Evolutionary conservation across 2,113 vertebrate genomes (phyloP), one percentile per base, ranked within the genome.

Genomic region (Leuciscus idus): DNA sequence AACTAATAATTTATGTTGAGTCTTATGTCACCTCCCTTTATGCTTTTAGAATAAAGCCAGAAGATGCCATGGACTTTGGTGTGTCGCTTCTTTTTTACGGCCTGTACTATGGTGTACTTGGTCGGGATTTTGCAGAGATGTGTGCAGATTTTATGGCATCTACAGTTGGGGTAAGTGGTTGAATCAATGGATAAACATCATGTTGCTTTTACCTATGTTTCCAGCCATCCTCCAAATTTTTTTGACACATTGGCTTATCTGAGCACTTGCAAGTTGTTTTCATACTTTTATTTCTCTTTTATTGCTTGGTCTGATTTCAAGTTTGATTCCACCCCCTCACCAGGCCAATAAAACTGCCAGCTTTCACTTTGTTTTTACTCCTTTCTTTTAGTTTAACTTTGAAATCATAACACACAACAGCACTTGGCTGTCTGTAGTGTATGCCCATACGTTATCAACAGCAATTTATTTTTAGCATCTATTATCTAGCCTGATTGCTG

Each of bases 101-200:
- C 4, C 96, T 99, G 33, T 99, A 99, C 93, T 99, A 99, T 0
- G 98, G 98, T 2, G 98, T 99, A 10, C 93, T 99, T 11, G 98
- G 98, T 68, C 93, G 98, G 28, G 98, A 99, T 93, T 99, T 99
- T 91, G 98, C 98, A 0, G 98, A 99, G 92, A 99, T 99, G 97
- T 99, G 98, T 91, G 98, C 98, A 0, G 98, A 99, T 90, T 99
- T 98, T 93, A 99, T 99, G 98, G 98, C 98, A 1, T 99, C 98
- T 0, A 99, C 98, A 1, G 95, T 99, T 21, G 98, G 98, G 92
- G 98, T 99, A 90, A 96, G 96, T 81, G 4, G 43, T 36, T 9
- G 26, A 78, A 78, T 78, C 17, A 6, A 1, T 55, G 68, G 19
- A 72, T 39, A 39, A 72, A 23, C 68, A 11, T 23, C 21, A 72